Conservation (phyloP, 1,140 invertebrate species). For the Medauroidea extradentata region DNA sequence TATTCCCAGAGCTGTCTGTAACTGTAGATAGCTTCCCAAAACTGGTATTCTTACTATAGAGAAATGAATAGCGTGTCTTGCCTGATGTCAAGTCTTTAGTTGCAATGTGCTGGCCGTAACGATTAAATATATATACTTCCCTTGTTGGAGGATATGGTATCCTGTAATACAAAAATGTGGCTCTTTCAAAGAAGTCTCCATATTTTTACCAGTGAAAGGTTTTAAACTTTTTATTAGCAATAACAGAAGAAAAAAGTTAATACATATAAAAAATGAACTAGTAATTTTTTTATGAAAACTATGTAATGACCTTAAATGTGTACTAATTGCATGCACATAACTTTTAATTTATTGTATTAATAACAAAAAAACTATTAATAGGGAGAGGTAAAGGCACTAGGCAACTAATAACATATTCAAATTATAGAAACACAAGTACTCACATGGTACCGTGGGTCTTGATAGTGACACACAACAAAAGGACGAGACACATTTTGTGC, state of each 20-base stretch:
- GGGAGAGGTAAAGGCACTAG: no score
- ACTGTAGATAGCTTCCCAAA: conserved; percentile 91
- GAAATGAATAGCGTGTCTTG: conserved; percentile 87
- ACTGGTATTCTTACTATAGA: conserved; percentile 95
- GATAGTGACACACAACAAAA: no score
- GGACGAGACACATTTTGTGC: no score
- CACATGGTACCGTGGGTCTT: no score
- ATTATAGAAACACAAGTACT: no score
- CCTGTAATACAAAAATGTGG: conserved; percentile 43
- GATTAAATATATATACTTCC: conserved; percentile 91
- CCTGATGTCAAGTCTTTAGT: conserved; percentile 91
- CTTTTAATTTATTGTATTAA: neutral
- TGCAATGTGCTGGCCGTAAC: conserved; percentile 90
- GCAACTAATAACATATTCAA: no score
- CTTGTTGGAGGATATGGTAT: conserved; percentile 86
- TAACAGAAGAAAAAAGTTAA: neutral
- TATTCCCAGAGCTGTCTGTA: conserved; percentile 88
- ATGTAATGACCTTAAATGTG: no score
- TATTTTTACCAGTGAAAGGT: neutral
- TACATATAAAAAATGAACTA: no score
- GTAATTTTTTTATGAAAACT: no score
- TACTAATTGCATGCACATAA: no score
- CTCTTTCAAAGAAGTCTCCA: neutral
- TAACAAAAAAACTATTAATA: no score
- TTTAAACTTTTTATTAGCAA: neutral